Conservation (phyloP, 2,113 vertebrate species). For the Orycteropus afer region DNA sequence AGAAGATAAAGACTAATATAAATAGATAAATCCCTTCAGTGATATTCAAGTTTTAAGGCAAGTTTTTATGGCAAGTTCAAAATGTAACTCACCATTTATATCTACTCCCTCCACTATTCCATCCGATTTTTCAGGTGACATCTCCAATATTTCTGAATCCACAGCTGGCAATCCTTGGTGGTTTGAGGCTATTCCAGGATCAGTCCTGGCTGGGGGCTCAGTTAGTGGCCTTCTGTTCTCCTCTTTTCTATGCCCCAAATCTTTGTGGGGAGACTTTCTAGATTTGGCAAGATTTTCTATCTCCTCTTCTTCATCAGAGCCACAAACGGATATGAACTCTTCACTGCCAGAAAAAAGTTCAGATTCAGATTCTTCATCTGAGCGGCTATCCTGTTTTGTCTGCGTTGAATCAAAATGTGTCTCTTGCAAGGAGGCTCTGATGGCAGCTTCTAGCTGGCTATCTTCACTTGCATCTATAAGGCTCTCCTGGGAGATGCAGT, state of each 20-base stretch:
- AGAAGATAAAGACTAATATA: neutral
- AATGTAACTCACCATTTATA: conserved; percentile 88
- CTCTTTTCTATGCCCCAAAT: conserved; percentile 95
- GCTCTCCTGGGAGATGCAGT: conserved; percentile 91
- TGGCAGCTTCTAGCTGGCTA: conserved; percentile 98
- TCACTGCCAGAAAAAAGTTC: conserved; percentile 99
- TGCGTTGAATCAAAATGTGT: conserved; percentile 96
- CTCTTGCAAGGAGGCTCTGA: conserved; percentile 97
- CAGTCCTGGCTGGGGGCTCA: conserved; percentile 88
- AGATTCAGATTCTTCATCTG: conserved; percentile 96
- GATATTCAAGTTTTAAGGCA: conserved; percentile 30
- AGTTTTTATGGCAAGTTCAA: neutral
- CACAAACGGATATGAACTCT: conserved; percentile 96
- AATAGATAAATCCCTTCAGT: conserved; percentile 29
- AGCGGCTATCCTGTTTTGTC: conserved; percentile 91
- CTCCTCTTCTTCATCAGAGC: conserved; percentile 93
- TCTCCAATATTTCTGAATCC: conserved; percentile 78
- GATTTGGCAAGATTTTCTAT: conserved; percentile 87
- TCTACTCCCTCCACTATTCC: conserved; percentile 85
- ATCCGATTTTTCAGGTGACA: conserved; percentile 84
- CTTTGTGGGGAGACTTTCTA: conserved; percentile 95
- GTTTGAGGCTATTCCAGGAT: conserved; percentile 87
- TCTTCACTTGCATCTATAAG: conserved; percentile 99
- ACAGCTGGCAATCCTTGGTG: conserved; percentile 85
- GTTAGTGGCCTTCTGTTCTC: conserved; percentile 93